Conservation (phyloP, 2,797 vertebrate genomes). For the Netta rufina region DNA sequence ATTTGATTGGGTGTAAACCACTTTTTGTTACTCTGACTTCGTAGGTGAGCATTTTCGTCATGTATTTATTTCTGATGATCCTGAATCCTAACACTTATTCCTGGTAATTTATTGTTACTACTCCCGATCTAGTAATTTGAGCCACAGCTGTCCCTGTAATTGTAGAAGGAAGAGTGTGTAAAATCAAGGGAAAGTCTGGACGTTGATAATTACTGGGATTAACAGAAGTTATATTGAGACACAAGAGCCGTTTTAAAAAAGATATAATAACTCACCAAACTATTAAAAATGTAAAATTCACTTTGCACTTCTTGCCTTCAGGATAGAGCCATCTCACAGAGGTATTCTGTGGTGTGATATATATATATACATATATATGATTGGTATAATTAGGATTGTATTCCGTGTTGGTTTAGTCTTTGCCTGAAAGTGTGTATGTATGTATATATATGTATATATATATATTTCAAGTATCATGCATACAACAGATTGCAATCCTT, state of each 20-base stretch:
- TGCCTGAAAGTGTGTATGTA: background rate
- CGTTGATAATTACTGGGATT: background rate
- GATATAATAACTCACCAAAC: background rate
- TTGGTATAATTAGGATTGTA: background rate
- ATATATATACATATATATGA: background rate
- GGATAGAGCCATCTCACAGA: background rate
- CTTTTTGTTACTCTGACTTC: background rate
- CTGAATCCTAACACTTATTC: background rate
- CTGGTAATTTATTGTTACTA: background rate
- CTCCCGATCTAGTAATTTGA: background rate
- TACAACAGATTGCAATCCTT: background rate
- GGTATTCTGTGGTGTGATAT: background rate
- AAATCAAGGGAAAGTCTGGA: background rate
- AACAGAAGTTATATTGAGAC: background rate
- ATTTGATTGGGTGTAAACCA: background rate
- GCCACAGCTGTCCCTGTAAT: background rate
- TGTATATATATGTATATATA: rapidly evolving
- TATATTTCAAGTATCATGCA: background rate
- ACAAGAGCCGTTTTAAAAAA: background rate
- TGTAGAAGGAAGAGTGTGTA: background rate
- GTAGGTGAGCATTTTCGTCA: background rate
- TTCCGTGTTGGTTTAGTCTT: background rate
- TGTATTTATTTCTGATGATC: background rate
- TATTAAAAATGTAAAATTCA: background rate
- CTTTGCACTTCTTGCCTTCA: background rate